Evolutionary conservation across 1,140 invertebrate species (phyloP).

Genomic region (Philopotamus ludificatus): DNA sequence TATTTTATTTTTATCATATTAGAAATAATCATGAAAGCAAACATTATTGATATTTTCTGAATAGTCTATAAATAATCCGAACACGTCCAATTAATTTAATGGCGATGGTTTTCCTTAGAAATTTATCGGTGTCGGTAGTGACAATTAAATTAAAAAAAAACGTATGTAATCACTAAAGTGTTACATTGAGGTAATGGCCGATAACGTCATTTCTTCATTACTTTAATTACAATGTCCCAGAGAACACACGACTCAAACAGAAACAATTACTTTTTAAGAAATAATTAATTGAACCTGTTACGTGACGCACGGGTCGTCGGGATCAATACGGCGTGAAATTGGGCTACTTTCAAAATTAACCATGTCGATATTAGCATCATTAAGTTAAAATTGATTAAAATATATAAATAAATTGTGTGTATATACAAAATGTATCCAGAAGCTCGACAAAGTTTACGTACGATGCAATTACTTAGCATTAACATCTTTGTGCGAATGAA

Average conservation of each 20-base stretch:
- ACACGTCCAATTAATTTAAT: background rate
- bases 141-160: conserved; percentile 21
- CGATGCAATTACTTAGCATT: too few species aligned
- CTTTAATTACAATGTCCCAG: conserved; percentile 4
- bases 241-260: conserved; percentile 9
- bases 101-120: too few species aligned
- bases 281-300: conserved; percentile 27
- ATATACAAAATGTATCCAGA: too few species aligned
- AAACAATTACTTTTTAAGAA: conserved; percentile 19
- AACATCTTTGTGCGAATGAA: too few species aligned
- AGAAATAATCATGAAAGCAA: background rate
- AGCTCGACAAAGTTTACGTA: too few species aligned
- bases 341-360: too few species aligned
- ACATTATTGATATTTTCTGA: background rate
- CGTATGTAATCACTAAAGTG: conserved; percentile 23
- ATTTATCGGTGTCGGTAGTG: background rate
- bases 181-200: conserved; percentile 22
- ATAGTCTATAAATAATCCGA: background rate
- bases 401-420: too few species aligned
- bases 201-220: conserved; percentile 8
- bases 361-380: too few species aligned
- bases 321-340: background rate
- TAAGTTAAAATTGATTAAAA: too few species aligned
- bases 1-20: background rate
- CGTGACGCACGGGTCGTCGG: conserved; percentile 1